Conservation (phyloP, 2,113 vertebrate genomes). For the Phaethon lepturus region DNA sequence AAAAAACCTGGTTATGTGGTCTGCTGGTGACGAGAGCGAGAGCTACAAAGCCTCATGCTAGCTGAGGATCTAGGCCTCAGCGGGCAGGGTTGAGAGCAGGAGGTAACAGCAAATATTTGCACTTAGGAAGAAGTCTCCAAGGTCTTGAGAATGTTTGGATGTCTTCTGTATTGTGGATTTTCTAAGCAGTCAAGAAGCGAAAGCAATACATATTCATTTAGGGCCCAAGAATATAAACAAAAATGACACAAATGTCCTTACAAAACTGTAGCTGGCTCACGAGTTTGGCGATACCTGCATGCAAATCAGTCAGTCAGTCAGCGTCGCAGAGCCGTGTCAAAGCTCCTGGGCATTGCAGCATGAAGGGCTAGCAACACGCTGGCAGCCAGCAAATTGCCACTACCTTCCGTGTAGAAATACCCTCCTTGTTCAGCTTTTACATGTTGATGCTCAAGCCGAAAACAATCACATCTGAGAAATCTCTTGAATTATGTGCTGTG, state of each 20-base stretch:
- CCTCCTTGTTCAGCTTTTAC: background rate
- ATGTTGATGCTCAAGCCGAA: background rate
- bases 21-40: background rate
- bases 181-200: background rate
- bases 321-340: rapidly evolving
- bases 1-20: background rate
- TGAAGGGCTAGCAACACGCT: background rate
- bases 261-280: background rate
- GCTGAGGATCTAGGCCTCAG: background rate
- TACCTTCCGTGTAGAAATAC: background rate
- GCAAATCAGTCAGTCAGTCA: background rate
- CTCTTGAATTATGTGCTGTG: background rate
- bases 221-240: background rate
- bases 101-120: background rate
- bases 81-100: background rate
- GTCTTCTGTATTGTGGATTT: background rate
- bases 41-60: background rate
- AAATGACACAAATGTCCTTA: background rate
- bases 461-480: background rate
- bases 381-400: background rate
- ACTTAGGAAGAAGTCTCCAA: background rate
- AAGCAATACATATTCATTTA: background rate
- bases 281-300: background rate
- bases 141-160: background rate
- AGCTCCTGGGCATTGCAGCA: background rate